Conservation (phyloP, 2,797 vertebrate species). For the Atherinosoma microstoma region DNA sequence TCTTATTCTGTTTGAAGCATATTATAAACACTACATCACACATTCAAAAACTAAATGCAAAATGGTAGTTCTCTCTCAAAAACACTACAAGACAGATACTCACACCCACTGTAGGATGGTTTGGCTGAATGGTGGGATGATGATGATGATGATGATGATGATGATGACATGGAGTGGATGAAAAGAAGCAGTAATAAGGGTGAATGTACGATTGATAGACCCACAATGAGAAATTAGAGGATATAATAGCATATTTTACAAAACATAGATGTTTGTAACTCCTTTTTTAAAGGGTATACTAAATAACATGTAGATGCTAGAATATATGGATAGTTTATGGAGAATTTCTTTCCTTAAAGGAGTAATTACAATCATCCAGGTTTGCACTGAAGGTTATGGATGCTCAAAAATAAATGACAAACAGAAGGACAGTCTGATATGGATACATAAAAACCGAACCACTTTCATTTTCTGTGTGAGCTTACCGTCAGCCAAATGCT, state of each 20-base stretch:
- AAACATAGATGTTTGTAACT: too few species aligned
- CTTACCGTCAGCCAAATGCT: conserved; percentile 83
- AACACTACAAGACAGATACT: conserved; percentile 53
- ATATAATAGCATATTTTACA: conserved; percentile 20
- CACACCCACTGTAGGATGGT: conserved; percentile 64
- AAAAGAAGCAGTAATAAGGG: conserved; percentile 43
- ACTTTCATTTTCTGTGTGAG: conserved; percentile 4
- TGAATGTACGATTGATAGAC: conserved; percentile 33
- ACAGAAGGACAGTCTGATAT: background rate
- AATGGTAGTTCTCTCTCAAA: conserved; percentile 1
- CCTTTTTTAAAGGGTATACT: too few species aligned
- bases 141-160: conserved; percentile 39
- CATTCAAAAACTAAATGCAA: conserved; percentile 7
- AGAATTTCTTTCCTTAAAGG: too few species aligned
- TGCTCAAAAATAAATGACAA: conserved; percentile 10
- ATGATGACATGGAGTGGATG: conserved; percentile 32
- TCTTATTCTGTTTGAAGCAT: conserved; percentile 31
- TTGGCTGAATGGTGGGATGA: conserved; percentile 68
- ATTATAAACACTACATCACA: conserved; percentile 25
- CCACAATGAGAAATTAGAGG: conserved; percentile 35
- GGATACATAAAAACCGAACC: background rate
- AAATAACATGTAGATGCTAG: too few species aligned
- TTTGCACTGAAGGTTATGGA: background rate
- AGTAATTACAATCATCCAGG: too few species aligned
- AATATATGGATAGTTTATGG: too few species aligned